Evolutionary conservation across 2,797 vertebrate genomes (phyloP), one percentile per base, ranked within the genome.

Genomic region (Myiotriccus ornatus): DNA sequence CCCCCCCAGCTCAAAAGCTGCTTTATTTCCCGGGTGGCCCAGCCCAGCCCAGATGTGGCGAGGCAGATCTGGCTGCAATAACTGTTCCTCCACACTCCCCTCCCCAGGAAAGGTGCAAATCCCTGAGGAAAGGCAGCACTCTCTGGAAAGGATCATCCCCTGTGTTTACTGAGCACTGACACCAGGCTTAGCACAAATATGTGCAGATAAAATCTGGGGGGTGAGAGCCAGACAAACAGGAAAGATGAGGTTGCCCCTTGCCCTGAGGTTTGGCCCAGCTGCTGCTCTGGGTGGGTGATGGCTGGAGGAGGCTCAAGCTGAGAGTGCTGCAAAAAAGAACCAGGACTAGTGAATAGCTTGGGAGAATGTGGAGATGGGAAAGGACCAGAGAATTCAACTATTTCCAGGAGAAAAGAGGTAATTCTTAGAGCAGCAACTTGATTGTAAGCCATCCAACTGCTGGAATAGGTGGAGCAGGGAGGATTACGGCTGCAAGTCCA

Each of bases 51-150:
- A 32, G 80, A 73, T 44, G 64, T 6, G 18, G 47, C 0, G 4
- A 43, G 18, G 80, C 11, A 60, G 39, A 47, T 14, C 23, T 28
- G 60, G 49, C 73, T 41, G 62, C 6, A 32, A 27, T 4, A 8
- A 35, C 12, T 14, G 1, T 2, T 10, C 17, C 84, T 44, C 37
- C 76, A 10, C 22, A 7, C n/a, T 34, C 8, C 59, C 47, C 27
- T 21, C n/a, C 1, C 2, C 1, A 10, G 43, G 4, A 21, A n/a
- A 83, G 55, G 52, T 18, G 14, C 21, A 43, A 68, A 43, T 14
- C 30, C 3, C 35, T 3, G 67, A 6, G 2, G 43, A 59, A 62
- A 39, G 0, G 10, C 63, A 67, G 75, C 3, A 0, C 27, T 41
- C 21, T 37, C 53, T 77, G 89, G 70, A 24, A 24, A 69, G 65